phyloP scores from a whole-genome alignment of 1,140 invertebrate genomes.

The Calephelis nemesis region DNA sequence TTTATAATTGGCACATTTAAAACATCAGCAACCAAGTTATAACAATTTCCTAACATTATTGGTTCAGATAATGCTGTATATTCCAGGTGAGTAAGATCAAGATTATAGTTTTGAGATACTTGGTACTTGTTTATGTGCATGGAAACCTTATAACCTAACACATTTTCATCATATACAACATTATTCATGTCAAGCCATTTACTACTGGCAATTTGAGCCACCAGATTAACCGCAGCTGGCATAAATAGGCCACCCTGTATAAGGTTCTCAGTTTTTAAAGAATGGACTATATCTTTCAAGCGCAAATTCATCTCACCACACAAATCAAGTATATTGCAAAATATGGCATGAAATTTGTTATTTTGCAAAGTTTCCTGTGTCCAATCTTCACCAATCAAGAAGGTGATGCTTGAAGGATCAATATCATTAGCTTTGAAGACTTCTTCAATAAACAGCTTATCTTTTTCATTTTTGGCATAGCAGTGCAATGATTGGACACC shows the following conservation, averaged over 20 bases:
- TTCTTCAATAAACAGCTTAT: constrained; percentile 58
- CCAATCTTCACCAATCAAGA: constrained; percentile 52
- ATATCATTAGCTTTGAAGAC: constrained; percentile 65
- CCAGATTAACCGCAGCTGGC: constrained; percentile 50
- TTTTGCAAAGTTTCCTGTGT: constrained; percentile 38
- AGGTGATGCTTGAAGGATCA: constrained; percentile 47
- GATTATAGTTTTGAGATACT: constrained; percentile 56
- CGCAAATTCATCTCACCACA: constrained; percentile 57
- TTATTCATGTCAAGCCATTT: constrained; percentile 60
- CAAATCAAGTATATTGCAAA: constrained; percentile 52
- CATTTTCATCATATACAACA: constrained; percentile 57
- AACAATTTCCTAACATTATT: constrained; percentile 37
- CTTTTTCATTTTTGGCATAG: constrained; percentile 50
- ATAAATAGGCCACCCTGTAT: constrained; percentile 54
- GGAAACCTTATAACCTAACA: constrained; percentile 48
- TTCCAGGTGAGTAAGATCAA: constrained; percentile 54
- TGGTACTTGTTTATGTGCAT: constrained; percentile 59
- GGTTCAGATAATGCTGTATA: constrained; percentile 49
- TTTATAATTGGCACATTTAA: constrained; percentile 42
- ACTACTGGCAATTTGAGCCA: constrained; percentile 53
- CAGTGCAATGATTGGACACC: constrained; percentile 61
- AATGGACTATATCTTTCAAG: constrained; percentile 40
- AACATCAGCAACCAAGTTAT: constrained; percentile 35
- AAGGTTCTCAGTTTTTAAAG: constrained; percentile 47
- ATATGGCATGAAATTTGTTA: constrained; percentile 64